These are phyloP conservation scores for Axea sp. DNA, from an alignment of 2,888 invertebrate genomes.

Conservation along the genomic window DNA sequence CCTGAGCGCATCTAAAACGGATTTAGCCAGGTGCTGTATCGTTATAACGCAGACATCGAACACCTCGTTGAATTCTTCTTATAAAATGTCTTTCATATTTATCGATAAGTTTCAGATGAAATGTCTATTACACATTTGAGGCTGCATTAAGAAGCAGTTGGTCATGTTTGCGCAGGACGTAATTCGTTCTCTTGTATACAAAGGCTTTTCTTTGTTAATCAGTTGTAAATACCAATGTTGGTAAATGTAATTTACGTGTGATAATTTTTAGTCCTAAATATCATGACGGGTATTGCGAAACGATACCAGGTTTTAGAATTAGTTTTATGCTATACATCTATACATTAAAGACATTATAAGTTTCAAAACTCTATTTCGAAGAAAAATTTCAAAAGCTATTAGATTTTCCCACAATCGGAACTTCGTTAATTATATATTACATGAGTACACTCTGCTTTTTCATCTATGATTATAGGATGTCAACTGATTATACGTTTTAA, in stretches of 20 bases:
- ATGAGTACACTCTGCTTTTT: background rate
- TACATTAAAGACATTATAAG: no score
- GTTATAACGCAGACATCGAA: constrained; percentile 30
- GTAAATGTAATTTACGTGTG: no score
- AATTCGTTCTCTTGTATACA: constrained; percentile 1
- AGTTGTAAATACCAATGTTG: no score
- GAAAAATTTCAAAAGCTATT: constrained; percentile 4
- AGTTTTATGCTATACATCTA: no score
- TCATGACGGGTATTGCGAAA: no score
- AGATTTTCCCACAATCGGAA: constrained; percentile 21
- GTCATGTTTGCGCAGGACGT: background rate
- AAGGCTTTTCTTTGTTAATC: no score
- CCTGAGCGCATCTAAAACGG: constrained; percentile 73
- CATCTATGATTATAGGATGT: constrained; percentile 20
- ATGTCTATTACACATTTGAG: constrained; percentile 12
- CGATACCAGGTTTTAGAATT: no score
- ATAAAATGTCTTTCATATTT: constrained; percentile 10
- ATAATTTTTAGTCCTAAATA: background rate
- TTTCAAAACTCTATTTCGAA: no score
- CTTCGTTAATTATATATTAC: constrained; percentile 11
- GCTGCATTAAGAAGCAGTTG: background rate
- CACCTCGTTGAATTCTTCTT: constrained; percentile 24
- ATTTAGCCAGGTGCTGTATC: constrained; percentile 72
- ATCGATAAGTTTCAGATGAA: constrained; percentile 31
- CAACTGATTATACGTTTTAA: background rate